Evolutionary conservation across 2,113 vertebrate genomes (phyloP), one percentile per base, ranked within the genome.

Genomic region (Podocnemis expansa): DNA sequence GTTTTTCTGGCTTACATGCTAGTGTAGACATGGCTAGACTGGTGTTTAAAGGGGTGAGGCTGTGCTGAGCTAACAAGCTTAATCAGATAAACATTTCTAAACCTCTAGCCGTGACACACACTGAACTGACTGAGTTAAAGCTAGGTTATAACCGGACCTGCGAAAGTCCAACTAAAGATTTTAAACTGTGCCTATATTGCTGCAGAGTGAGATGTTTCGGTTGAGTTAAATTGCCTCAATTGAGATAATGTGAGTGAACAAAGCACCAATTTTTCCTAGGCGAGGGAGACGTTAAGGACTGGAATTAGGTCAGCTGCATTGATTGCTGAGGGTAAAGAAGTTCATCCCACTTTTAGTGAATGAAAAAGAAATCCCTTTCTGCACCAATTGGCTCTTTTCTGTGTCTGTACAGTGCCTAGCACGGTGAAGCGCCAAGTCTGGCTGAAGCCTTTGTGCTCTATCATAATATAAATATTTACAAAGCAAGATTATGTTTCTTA

Each of bases 401-500:
- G 78, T 85, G 60, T 95, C 91, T 90, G 84, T 80, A 27, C 78
- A 1, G n/a, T 94, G 91, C 84, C 94, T 95, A 70, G 63, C 84
- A 78, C 41, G 84, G 93, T 96, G 93, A 93, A 96, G 93, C 75
- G 16, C 80, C 82, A 7, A 19, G 91, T 90, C 93, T 41, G 49
- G 84, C 1, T 10, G 87, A 91, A 84, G 80, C 87, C 95, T 95
- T 96, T 96, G 88, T 96, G 93, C 93, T 93, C 78, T 94, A 89
- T 84, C 58, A 1, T 3, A 89, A 51, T 88, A 82, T 96, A 97
- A 97, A 97, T 97, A 97, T 97, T 97, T 97, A 97, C 95, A 73
- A 78, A 96, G 96, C 96, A 97, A 19, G 93, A 96, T 89, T 78
- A 88, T 96, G 96, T 97, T 97, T 97, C 93, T 98, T 97, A 98